Conservation (phyloP, 1,140 invertebrate species). For the Zaprionus kolodkinae region DNA sequence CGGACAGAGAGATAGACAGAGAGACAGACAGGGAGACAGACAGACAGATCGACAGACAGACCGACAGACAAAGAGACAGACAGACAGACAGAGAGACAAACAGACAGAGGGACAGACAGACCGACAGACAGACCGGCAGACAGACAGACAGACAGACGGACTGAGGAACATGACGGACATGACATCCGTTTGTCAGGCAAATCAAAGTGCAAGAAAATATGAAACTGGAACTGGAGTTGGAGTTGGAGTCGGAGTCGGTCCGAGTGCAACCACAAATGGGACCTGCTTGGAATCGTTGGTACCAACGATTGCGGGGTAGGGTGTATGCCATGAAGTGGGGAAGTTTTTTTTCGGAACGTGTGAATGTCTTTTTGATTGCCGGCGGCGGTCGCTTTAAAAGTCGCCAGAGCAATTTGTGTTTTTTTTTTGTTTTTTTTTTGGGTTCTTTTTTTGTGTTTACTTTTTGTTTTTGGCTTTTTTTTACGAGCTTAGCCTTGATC, state of each 20-base stretch:
- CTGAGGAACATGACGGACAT: conserved; percentile 58
- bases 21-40: neutral
- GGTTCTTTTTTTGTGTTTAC: neutral
- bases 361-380: conserved; percentile 78
- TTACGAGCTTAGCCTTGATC: conserved; percentile 56
- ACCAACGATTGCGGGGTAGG: neutral
- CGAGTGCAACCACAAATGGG: conserved; percentile 12
- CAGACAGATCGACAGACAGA: neutral
- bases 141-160: neutral
- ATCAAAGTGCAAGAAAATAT: conserved; percentile 35
- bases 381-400: conserved; percentile 54
- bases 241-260: no score
- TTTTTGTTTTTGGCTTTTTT: conserved; percentile 20
- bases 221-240: conserved; percentile 32
- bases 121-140: neutral
- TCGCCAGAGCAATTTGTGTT: conserved; percentile 35
- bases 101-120: neutral
- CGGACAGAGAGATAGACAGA: conserved; percentile 4
- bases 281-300: conserved; percentile 4
- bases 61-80: neutral
- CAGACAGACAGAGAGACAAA: neutral
- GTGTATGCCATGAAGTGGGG: neutral
- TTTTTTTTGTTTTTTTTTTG: conserved; percentile 28
- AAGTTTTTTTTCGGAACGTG: conserved; percentile 57
- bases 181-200: conserved; percentile 61